phyloP scores from a whole-genome alignment of 2,888 invertebrate genomes.

The Drosophila melanosoma region DNA sequence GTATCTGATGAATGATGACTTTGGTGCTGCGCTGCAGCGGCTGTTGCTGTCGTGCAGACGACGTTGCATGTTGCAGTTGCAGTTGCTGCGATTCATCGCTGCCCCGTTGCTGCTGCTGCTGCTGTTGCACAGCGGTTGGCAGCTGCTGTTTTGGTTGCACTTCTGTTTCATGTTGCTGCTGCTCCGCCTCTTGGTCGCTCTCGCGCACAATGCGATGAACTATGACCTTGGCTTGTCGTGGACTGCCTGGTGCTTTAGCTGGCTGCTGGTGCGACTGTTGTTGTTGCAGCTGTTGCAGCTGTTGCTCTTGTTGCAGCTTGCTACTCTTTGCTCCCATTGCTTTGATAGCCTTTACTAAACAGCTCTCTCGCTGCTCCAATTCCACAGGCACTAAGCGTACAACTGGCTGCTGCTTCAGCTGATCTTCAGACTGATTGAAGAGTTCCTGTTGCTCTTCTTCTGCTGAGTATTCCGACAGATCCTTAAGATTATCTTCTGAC shows the following conservation, averaged over 20 bases:
- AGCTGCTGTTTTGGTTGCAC: neutral
- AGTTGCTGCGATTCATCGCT: slow-evolving; percentile 6
- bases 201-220: slow-evolving; percentile 69
- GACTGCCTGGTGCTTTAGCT: slow-evolving; percentile 62
- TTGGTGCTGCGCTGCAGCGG: slow-evolving; percentile 65
- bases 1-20: slow-evolving; percentile 70
- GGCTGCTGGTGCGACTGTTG: slow-evolving; percentile 22
- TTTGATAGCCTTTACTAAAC: neutral
- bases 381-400: slow-evolving; percentile 36
- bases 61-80: slow-evolving; percentile 15
- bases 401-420: slow-evolving; percentile 14
- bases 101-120: slow-evolving; percentile 3
- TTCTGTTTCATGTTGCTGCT: neutral
- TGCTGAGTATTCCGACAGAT: neutral
- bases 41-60: neutral
- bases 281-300: slow-evolving; percentile 57
- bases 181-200: neutral
- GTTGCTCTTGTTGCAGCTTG: slow-evolving; percentile 54
- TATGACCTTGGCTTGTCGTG: slow-evolving; percentile 75
- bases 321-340: slow-evolving; percentile 70
- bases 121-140: slow-evolving; percentile 16
- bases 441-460: neutral
- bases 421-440: neutral
- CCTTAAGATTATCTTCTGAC: neutral
- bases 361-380: slow-evolving; percentile 18